Evolutionary conservation across 2,888 invertebrate genomes (phyloP).

Genomic region (Pelosia muscerda): DNA sequence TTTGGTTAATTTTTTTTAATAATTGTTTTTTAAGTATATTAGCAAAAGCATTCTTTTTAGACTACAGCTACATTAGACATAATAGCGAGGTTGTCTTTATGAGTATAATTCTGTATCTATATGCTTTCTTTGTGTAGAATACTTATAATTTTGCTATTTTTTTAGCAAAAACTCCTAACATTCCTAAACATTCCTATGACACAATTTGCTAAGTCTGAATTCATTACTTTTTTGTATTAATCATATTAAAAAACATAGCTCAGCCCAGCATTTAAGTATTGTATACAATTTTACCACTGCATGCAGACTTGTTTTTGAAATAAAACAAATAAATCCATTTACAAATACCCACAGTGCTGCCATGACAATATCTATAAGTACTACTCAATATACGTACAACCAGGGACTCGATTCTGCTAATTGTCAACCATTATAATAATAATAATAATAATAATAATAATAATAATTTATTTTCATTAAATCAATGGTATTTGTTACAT

Average conservation of each 20-base stretch:
- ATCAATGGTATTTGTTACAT: too few relatives aligned
- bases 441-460: too few relatives aligned
- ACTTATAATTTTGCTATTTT: too few relatives aligned
- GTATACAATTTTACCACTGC: background rate
- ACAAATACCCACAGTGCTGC: background rate
- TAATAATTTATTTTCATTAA: too few relatives aligned
- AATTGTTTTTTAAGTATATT: background rate
- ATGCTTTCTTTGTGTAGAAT: too few relatives aligned
- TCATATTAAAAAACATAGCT: background rate
- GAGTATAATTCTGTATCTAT: too few relatives aligned
- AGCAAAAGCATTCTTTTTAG: background rate
- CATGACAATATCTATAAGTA: slow-evolving; percentile 4
- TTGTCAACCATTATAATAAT: too few relatives aligned
- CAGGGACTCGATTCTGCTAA: too few relatives aligned
- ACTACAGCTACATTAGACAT: background rate
- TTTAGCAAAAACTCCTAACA: too few relatives aligned
- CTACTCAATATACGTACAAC: background rate
- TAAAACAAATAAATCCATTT: background rate
- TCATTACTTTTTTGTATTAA: background rate
- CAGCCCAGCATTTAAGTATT: background rate
- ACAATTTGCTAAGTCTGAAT: background rate
- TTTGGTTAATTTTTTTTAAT: slow-evolving; percentile 9
- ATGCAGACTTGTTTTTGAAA: background rate
- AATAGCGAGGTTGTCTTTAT: too few relatives aligned
- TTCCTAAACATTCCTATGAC: background rate